These are phyloP conservation scores for Gallinago nigripennis DNA, from an alignment of 2,797 vertebrate genomes.

Conservation along the genomic window DNA sequence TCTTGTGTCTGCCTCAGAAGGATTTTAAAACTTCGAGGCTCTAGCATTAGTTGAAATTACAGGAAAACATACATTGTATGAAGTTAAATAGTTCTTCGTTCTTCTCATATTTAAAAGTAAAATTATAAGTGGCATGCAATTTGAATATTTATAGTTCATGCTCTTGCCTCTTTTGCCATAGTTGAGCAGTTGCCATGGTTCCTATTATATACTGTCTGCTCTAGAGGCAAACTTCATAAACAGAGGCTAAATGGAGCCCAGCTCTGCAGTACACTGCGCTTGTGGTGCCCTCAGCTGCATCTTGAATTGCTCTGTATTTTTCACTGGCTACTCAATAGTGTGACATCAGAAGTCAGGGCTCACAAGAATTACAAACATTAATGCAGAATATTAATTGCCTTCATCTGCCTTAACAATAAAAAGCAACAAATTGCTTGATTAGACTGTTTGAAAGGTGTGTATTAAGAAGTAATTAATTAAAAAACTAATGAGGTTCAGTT, in stretches of 20 bases:
- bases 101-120: neutral
- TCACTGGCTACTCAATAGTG: neutral
- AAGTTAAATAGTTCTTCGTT: neutral
- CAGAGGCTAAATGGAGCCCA: neutral
- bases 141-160: constrained; percentile 36
- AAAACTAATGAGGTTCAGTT: neutral
- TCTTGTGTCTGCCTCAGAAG: neutral
- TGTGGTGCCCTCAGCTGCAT: constrained; percentile 14
- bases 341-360: neutral
- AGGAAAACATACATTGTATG: neutral
- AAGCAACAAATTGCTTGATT: neutral
- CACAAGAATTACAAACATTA: neutral
- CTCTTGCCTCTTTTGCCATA: neutral
- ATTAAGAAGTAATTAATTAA: neutral
- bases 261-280: neutral
- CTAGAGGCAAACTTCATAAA: constrained; percentile 24
- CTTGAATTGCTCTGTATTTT: constrained; percentile 6
- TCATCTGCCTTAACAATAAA: neutral
- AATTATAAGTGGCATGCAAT: neutral
- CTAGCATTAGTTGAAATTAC: neutral
- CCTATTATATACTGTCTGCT: neutral
- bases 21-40: neutral
- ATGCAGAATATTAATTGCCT: neutral
- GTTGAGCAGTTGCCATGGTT: constrained; percentile 31
- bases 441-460: neutral